These are phyloP conservation scores for Halichoerus grypus DNA, from an alignment of 2,113 vertebrate genomes.

Conservation along the genomic window DNA sequence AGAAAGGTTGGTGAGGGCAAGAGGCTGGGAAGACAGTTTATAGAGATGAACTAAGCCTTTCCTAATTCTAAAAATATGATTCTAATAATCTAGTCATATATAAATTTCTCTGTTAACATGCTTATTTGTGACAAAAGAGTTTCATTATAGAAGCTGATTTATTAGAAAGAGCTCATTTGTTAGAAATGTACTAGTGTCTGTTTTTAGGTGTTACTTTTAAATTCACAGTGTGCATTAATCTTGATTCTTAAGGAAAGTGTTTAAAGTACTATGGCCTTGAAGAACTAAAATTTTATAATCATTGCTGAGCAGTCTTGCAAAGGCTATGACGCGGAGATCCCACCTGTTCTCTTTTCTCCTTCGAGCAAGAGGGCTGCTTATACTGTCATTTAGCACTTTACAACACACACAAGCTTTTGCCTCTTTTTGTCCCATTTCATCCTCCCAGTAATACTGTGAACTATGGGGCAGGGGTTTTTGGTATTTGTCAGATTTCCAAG, in stretches of 20 bases:
- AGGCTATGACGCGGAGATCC: fast-evolving
- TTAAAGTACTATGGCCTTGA: not conserved
- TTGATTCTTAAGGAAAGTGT: not conserved
- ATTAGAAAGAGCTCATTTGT: not conserved
- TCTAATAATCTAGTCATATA: not conserved
- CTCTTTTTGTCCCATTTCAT: not conserved
- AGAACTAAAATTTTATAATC: not conserved
- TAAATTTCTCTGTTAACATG: not conserved
- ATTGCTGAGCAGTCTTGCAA: not conserved
- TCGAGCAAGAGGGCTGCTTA: not conserved
- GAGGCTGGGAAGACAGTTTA: not conserved
- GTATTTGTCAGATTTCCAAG: conserved; percentile 64
- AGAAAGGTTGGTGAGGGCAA: not conserved
- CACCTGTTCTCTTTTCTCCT: not conserved
- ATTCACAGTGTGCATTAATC: not conserved
- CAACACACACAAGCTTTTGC: not conserved
- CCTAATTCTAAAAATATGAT: conserved; percentile 38
- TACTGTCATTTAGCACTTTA: not conserved
- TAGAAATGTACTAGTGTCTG: not conserved
- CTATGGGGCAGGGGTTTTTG: not conserved
- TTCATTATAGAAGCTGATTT: not conserved
- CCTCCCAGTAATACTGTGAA: not conserved
- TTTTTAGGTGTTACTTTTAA: conserved; percentile 5
- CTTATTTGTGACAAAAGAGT: not conserved
- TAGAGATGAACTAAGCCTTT: not conserved